These are phyloP conservation scores for Porites evermanni DNA, from an alignment of 92 coral and sea anemone genomes.

Conservation along the genomic window DNA sequence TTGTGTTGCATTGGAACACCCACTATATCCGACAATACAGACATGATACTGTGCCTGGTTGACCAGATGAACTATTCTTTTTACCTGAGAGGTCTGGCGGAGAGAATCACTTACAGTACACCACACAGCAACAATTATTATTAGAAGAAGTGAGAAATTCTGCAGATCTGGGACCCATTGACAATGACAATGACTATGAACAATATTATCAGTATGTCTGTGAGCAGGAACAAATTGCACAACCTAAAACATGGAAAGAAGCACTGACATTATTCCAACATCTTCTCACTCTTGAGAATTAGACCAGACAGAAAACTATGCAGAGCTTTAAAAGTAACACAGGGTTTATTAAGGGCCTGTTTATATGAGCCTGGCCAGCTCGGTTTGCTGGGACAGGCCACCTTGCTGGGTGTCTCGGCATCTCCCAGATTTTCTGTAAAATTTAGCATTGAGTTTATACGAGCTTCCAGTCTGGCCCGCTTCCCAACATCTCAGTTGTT, in stretches of 20 bases:
- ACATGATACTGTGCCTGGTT: constrained; percentile 40
- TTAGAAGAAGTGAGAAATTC: no score
- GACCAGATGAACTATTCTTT: constrained; percentile 27
- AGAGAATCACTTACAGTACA: constrained; percentile 43
- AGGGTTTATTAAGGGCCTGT: constrained; percentile 3
- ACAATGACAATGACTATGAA: no score
- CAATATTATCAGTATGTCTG: constrained; percentile 1
- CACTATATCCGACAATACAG: constrained; percentile 47
- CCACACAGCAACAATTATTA: constrained; percentile 15
- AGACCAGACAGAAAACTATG: neutral
- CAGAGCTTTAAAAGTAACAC: constrained; percentile 7
- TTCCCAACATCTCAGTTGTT: constrained; percentile 15
- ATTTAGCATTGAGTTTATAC: neutral
- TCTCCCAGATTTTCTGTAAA: no score
- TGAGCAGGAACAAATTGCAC: constrained; percentile 12
- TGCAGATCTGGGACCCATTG: no score
- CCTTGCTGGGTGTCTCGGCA: neutral
- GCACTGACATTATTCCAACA: constrained; percentile 28
- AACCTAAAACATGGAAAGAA: constrained; percentile 48
- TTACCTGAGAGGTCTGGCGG: constrained; percentile 28
- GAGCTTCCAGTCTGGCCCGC: neutral
- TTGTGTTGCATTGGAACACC: constrained; percentile 47
- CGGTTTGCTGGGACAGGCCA: no score
- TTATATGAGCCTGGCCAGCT: constrained; percentile 5
- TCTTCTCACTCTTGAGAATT: constrained; percentile 11